Evolutionary conservation across 1,140 invertebrate species (phyloP), one percentile per base, ranked within the genome.

Genomic region (Tachypleus tridentatus): DNA sequence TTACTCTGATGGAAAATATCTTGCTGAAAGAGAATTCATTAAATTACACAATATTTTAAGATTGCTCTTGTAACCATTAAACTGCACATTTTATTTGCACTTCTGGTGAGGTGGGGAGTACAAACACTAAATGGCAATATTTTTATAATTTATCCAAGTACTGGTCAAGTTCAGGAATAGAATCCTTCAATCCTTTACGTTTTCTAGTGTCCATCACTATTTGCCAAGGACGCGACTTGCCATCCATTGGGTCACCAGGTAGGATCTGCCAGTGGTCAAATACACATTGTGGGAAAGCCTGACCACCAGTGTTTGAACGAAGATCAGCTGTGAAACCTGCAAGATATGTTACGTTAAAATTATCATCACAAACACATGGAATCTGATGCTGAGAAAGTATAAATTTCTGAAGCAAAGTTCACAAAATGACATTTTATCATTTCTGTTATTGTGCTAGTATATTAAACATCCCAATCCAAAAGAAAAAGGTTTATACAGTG

Each of bases 251-350:
- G 79, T 98, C 93, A 74, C 96, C 96, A 69, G 93, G 93, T 74
- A 99, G 82, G 63, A 98, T 81, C 80, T 99, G 93, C 97, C 97
- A 99, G 77, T 99, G 97, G 77, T 99, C 97, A 79, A 99, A 99
- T 71, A 99, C 96, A 80, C 97, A 99, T 80, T 99, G 97, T 74
- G 97, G 97, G 91, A 99, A 99, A 72, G 97, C 97, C 81, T 99
- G 96, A 59, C 97, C 97, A 72, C 95, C 95, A 67, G 97, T 99
- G 80, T 96, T 94, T 75, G 94, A 96, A 74, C 97, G 87, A 68
- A 99, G 82, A 83, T 98, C 96, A 75, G 95, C 93, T 67, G 96
- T 99, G 83, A 99, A 99, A 70, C 86, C 83, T 84, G 69, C 6
- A 72, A 64, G 65, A 61, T 65, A 63, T 60, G 9, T 56, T 64